Evolutionary conservation across 2,888 invertebrate genomes (phyloP), one percentile per base, ranked within the genome.

Genomic region (Eilema caniola): DNA sequence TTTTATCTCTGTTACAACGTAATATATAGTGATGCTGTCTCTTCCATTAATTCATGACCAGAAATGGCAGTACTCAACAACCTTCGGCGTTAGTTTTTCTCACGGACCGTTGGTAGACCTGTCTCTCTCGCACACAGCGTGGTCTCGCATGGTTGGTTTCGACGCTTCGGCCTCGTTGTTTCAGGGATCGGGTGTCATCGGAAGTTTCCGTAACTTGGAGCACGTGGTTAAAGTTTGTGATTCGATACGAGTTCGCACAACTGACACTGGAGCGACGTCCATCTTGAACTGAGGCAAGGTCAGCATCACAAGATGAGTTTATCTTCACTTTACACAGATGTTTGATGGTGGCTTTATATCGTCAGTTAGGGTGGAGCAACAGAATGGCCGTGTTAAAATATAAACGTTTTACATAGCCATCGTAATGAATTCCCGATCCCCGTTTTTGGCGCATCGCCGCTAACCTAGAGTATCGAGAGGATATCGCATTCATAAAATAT

Each of bases 141-240:
- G 69, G 53, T 37, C 33, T 59, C 24, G 14, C 23, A 31, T 20
- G 56, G 14, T 25, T 37, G 33, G 23, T 20, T 64, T 0, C 41
- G 3, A 10, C 14, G 8, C 53, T 53, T 61, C n/a, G 28, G 31
- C 60, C 41, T n/a, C 20, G 16, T 20, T 20, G 12, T 41, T 28
- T 53, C 67, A 61, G 31, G 14, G 10, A 14, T 69, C 69, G 69
- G 56, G 20, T 64, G n/a, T 47, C 10, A 16, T 64, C 69, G 70
- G 65, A 10, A 70, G 28, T 62, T 70, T 31, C 11, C 70, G 70
- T 62, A 62, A 66, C 53, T 69, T 62, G 37, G 62, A 62, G 28
- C 70, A 70, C 70, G 70, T 70, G 66, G 61, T 56, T 28, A 41
- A 82, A 81, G 75, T 82, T 81, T 79, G 41, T 24, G 65, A 74